Evolutionary conservation across 1,140 invertebrate genomes (phyloP).

Genomic region (Drosophila kikkawai): DNA sequence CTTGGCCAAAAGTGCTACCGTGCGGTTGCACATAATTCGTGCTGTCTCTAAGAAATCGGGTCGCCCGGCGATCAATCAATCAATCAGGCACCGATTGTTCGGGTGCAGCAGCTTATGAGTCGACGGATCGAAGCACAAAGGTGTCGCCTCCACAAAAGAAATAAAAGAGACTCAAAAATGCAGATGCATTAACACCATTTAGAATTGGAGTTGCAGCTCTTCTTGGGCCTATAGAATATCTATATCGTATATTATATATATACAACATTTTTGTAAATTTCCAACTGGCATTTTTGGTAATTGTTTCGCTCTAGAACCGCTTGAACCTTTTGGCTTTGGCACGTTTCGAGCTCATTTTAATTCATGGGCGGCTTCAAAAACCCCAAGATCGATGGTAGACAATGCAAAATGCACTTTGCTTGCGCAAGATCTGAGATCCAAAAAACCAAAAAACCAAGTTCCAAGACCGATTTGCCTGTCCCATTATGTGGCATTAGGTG

Average conservation of each 20-base stretch:
- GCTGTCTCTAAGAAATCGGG: constrained; percentile 59
- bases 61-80: constrained; percentile 59
- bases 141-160: constrained; percentile 8
- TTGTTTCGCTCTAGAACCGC: constrained; percentile 15
- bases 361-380: constrained; percentile 68
- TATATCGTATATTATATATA: too few species aligned
- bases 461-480: constrained; percentile 14
- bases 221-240: not conserved
- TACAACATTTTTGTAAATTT: too few species aligned
- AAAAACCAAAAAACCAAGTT: not conserved
- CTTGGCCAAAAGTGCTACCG: constrained; percentile 36
- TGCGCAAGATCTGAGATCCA: constrained; percentile 5
- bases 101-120: constrained; percentile 34
- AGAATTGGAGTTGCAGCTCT: not conserved
- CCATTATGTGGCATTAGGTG: constrained; percentile 19
- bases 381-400: constrained; percentile 32
- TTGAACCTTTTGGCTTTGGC: constrained; percentile 54
- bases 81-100: constrained; percentile 34
- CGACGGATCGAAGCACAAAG: constrained; percentile 6
- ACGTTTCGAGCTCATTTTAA: constrained; percentile 41
- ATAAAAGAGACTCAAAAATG: not conserved
- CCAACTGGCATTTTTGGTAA: constrained; percentile 12
- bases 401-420: constrained; percentile 33
- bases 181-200: not conserved
- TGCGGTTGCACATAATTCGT: constrained; percentile 57